Evolutionary conservation across 1,140 invertebrate genomes (phyloP), one percentile per base, ranked within the genome.

Genomic region (Papilio glaucus): DNA sequence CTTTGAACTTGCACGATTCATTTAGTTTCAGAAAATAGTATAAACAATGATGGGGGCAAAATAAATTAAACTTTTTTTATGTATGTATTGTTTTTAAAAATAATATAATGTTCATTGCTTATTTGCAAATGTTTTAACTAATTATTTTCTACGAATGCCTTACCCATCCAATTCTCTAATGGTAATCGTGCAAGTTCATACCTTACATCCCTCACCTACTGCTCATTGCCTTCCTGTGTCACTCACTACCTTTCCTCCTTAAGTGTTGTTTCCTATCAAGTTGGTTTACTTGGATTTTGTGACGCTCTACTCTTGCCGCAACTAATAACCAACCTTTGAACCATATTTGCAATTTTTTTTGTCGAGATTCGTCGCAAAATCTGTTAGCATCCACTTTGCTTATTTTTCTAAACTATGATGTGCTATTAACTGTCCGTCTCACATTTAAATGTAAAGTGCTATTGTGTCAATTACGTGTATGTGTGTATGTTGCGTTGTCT

Each of bases 221-320:
- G 81, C 83, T 87, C 86, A 88, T 88, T 88, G 85, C 86, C 86
- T 88, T 86, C 81, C 81, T 85, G 81, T 86, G 84, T 82, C 74
- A 80, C 81, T 82, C 74, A 80, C 81, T 74, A 76, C 72, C 72
- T 78, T 76, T 72, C 70, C 38, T 42, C 38, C 42, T 26, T 57
- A 5, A 4, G 24, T 26, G 21, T 24, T 5, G 7, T 33, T 33
- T 3, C 29, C 29, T 33, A 33, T 33, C 29, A 33, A 33, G 2
- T 33, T 33, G 29, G 29, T 6, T 33, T 33, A 2, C 2, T 33
- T 33, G 5, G 53, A 57, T 18, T 33, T 63, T 15, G 21, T 38
- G 61, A 63, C 61, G 29, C 37, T 62, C 1, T 37, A 24, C 1
- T 5, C 41, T n/a, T 42, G 5, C 13, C 12, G n/a, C n/a, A n/a